Evolutionary conservation across 2,888 invertebrate species (phyloP), one percentile per base, ranked within the genome.

Genomic region (Chrysolina haemoptera): DNA sequence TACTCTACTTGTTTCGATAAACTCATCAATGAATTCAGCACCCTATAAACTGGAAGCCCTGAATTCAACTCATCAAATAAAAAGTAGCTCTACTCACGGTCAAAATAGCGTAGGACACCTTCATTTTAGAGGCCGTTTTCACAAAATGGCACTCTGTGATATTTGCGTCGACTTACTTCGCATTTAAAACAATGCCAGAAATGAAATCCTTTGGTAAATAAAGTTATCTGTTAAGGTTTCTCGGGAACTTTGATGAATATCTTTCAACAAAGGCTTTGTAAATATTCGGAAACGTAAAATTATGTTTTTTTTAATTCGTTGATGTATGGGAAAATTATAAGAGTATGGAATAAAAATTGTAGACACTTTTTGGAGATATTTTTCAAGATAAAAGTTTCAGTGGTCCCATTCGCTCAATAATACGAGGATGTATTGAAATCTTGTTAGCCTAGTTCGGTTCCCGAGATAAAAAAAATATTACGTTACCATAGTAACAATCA

Each of bases 181-280:
- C 12, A 27, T 59, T 59, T 35, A n/a, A 59, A 59, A 35, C 59
- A 59, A 59, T 59, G 35, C n/a, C 59, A 0, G 35, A 16, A 16
- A 59, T 59, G 35, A 16, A 16, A 59, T 59, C 59, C 59, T n/a
- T 27, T 35, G 14, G 11, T 18, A 59, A 59, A 59, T 27, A 59
- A 27, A 14, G 27, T 59, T 59, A 59, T 59, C 59, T 27, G 59
- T 59, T n/a, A 27, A 59, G 59, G 59, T 59, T 59, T 35, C 59
- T 50, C 10, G 50, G 10, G 9, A 50, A 50, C 43, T 53, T 53
- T 20, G 14, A 53, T 18, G 4, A 16, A 10, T 11, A 9, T 18
- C 4, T 18, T 18, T 18, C 18, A 10, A 9, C 11, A 2, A 18
- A 53, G 11, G 20, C 53, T 53, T 53, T 53, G 53, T 20, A 11